Evolutionary conservation across 2,113 vertebrate species (phyloP).

Genomic region (Caloenas nicobarica): DNA sequence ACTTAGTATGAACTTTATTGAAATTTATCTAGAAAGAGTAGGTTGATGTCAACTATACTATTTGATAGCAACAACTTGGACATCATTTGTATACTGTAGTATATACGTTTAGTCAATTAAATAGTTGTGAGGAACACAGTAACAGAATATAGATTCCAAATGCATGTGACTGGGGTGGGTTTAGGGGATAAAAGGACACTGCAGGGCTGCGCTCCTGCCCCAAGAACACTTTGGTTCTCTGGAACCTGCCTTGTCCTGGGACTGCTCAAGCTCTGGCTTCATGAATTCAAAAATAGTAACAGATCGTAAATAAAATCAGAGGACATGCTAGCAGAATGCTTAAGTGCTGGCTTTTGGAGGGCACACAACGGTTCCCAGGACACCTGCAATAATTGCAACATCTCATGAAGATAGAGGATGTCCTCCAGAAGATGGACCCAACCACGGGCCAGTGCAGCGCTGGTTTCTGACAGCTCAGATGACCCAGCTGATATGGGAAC

Average conservation of each 20-base stretch:
- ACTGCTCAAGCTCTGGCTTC: neutral
- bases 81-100: neutral
- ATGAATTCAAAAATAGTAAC: accelerated
- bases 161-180: neutral
- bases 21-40: constrained; percentile 4
- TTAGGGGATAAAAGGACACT: neutral
- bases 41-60: neutral
- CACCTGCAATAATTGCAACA: neutral
- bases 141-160: neutral
- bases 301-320: neutral
- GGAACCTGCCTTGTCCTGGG: neutral
- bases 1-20: neutral
- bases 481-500: neutral
- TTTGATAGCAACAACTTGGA: neutral
- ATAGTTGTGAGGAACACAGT: neutral
- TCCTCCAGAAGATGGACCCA: accelerated
- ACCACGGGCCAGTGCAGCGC: accelerated
- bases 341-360: neutral
- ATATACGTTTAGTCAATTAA: neutral
- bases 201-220: accelerated
- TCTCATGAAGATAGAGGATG: too few relatives aligned
- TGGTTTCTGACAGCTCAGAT: neutral
- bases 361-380: accelerated
- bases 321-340: neutral
- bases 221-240: accelerated